Evolutionary conservation across 2,113 vertebrate genomes (phyloP).

Genomic region (Nettapus auritus): DNA sequence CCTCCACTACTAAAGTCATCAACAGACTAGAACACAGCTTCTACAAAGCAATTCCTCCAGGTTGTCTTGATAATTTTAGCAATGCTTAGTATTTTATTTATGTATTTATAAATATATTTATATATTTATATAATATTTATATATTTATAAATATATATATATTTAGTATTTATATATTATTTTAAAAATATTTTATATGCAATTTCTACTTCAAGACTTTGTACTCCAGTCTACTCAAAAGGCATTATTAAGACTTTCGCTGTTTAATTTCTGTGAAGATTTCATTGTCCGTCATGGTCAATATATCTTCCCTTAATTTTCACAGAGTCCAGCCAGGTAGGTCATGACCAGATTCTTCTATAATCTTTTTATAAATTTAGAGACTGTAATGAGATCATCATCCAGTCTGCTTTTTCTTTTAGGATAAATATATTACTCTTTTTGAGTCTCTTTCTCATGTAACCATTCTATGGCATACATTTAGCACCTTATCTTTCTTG

Average conservation of each 20-base stretch:
- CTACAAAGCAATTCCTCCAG: background rate
- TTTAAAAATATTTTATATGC: background rate
- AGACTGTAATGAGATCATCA: slow-evolving; percentile 47
- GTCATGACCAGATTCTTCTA: slow-evolving; percentile 41
- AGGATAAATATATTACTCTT: slow-evolving; percentile 9
- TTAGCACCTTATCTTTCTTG: background rate
- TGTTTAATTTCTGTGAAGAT: slow-evolving; percentile 16
- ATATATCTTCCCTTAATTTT: slow-evolving; percentile 49
- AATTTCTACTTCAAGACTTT: background rate
- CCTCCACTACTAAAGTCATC: background rate
- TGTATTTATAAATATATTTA: too few relatives aligned
- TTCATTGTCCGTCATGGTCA: slow-evolving; percentile 45
- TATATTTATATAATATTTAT: too few relatives aligned
- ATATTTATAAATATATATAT: too few relatives aligned
- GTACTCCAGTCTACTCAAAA: background rate
- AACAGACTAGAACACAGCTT: background rate
- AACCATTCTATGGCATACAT: background rate
- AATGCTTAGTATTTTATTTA: background rate
- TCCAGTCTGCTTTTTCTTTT: slow-evolving; percentile 1
- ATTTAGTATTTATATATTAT: too few relatives aligned
- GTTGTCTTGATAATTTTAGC: background rate
- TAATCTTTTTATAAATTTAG: slow-evolving; percentile 53
- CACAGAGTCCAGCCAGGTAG: slow-evolving; percentile 43
- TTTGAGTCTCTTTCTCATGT: background rate
- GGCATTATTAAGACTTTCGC: background rate